Evolutionary conservation across 2,113 vertebrate genomes (phyloP).

Genomic region (Thymallus thymallus): DNA sequence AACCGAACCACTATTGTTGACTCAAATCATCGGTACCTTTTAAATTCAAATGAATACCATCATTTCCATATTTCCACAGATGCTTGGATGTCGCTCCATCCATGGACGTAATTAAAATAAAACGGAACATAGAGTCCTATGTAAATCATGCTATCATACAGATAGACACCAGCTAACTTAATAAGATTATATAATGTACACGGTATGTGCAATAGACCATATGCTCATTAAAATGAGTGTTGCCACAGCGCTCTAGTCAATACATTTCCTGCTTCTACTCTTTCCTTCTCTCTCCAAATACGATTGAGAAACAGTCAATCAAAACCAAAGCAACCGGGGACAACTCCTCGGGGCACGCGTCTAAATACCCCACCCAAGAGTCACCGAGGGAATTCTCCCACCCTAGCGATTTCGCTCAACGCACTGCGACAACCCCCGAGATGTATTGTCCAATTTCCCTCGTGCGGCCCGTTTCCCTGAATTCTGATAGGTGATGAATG

Average conservation of each 20-base stretch:
- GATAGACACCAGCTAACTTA: neutral
- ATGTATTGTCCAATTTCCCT: conserved; percentile 20
- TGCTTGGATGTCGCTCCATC: neutral
- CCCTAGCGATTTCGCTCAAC: neutral
- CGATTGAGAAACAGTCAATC: neutral
- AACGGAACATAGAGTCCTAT: neutral
- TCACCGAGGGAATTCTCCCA: neutral
- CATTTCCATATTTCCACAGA: neutral
- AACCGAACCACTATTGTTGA: conserved; percentile 8
- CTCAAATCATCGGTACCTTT: conserved; percentile 11
- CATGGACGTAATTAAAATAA: neutral
- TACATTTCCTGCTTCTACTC: neutral
- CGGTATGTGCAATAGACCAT: conserved; percentile 1
- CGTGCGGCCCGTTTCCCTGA: neutral
- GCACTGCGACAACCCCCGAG: conserved; percentile 18
- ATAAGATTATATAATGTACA: conserved; percentile 21
- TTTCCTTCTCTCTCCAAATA: neutral
- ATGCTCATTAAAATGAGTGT: conserved; percentile 25
- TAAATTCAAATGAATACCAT: neutral
- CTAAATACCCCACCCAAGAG: too few species aligned
- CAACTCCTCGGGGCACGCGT: too few species aligned
- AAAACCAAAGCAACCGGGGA: too few species aligned
- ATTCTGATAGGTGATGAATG: conserved; percentile 24
- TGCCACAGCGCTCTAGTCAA: neutral
- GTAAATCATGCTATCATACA: conserved; percentile 15